Conservation (phyloP, 2,113 vertebrate species). For the Rutilus rutilus region DNA sequence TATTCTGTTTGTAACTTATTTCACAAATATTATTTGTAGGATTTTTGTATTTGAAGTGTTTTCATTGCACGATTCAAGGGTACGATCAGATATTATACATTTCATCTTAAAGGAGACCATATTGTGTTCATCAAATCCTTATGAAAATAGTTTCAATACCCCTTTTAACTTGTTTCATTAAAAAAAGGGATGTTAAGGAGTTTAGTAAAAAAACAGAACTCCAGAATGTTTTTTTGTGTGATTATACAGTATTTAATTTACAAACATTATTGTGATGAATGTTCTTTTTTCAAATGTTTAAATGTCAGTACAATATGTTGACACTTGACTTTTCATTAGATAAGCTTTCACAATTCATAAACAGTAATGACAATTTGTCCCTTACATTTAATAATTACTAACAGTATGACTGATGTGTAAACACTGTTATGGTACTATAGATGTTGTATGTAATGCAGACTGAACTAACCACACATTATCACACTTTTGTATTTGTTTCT, state of each 20-base stretch:
- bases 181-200: background rate
- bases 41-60: background rate
- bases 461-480: background rate
- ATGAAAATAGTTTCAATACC: background rate
- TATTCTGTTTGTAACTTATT: background rate
- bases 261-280: background rate
- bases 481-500: background rate
- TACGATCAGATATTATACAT: background rate
- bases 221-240: background rate
- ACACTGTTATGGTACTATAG: background rate
- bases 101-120: background rate
- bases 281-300: background rate
- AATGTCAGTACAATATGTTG: slow-evolving; percentile 5
- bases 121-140: background rate
- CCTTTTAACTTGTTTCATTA: background rate
- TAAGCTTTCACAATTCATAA: background rate
- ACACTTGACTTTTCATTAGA: background rate
- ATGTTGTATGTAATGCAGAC: background rate
- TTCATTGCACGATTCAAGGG: background rate
- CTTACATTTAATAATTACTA: background rate
- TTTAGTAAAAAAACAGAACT: no score
- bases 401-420: background rate
- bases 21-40: background rate
- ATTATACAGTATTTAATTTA: slow-evolving; percentile 21
- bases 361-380: background rate